Evolutionary conservation across 2,797 vertebrate species (phyloP).

Genomic region (Salarias fasciatus): DNA sequence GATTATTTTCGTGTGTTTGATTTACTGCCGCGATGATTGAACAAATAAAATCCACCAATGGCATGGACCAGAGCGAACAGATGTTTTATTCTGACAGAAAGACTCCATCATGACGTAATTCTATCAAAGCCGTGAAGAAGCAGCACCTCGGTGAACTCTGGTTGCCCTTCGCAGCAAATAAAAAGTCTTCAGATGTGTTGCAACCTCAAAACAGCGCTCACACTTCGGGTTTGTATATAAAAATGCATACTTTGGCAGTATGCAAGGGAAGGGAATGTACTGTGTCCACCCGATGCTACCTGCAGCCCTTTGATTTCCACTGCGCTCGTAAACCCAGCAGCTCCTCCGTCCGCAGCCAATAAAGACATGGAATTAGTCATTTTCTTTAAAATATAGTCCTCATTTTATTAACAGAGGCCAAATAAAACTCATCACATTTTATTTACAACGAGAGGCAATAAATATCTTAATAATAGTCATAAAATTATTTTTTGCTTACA

Average conservation of each 20-base stretch:
- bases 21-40: too few relatives aligned
- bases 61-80: too few relatives aligned
- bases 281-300: constrained; percentile 60
- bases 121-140: constrained; percentile 11
- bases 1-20: too few relatives aligned
- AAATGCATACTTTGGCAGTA: constrained; percentile 79
- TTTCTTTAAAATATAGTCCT: constrained; percentile 85
- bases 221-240: constrained; percentile 75
- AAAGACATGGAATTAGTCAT: constrained; percentile 56
- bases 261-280: constrained; percentile 75
- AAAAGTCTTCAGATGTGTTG: constrained; percentile 52
- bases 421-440: constrained; percentile 88
- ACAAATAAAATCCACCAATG: too few relatives aligned
- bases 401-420: constrained; percentile 89
- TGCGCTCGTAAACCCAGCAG: too few relatives aligned
- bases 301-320: too few relatives aligned
- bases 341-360: too few relatives aligned
- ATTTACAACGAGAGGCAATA: constrained; percentile 90
- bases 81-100: not conserved
- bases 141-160: constrained; percentile 16
- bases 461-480: constrained; percentile 91
- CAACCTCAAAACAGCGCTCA: constrained; percentile 63
- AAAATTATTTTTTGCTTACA: constrained; percentile 89
- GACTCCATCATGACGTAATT: too few relatives aligned
- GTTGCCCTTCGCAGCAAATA: constrained; percentile 12